Conservation (phyloP, 1,140 invertebrate genomes). For the Rhopalosiphum maidis region DNA sequence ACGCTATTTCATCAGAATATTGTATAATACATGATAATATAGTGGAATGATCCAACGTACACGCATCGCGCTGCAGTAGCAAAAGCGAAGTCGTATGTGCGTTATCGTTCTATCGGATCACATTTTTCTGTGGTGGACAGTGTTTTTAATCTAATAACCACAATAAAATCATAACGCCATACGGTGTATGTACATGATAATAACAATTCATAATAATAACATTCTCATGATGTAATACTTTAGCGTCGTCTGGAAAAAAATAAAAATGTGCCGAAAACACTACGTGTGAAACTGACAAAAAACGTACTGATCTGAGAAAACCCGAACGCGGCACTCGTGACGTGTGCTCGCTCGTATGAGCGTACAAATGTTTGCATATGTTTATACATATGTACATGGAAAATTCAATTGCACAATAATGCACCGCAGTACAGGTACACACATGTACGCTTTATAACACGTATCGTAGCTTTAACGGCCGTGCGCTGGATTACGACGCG, state of each 20-base stretch:
- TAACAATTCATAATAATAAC: background rate
- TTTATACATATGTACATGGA: background rate
- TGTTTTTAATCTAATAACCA: background rate
- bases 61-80: background rate
- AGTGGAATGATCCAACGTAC: background rate
- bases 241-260: background rate
- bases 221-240: background rate
- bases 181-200: background rate
- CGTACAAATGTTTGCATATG: too few relatives aligned
- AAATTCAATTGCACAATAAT: background rate
- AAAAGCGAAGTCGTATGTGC: background rate
- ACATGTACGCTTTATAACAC: background rate
- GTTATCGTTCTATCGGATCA: background rate
- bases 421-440: background rate
- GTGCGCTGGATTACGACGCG: background rate
- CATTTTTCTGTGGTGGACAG: background rate
- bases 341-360: background rate
- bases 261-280: background rate
- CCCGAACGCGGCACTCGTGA: background rate
- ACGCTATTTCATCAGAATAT: background rate
- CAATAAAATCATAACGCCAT: background rate
- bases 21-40: background rate
- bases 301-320: background rate
- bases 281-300: constrained; percentile 1
- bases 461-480: background rate